Conservation (phyloP, 2,797 vertebrate species). For the Cygnus olor region DNA sequence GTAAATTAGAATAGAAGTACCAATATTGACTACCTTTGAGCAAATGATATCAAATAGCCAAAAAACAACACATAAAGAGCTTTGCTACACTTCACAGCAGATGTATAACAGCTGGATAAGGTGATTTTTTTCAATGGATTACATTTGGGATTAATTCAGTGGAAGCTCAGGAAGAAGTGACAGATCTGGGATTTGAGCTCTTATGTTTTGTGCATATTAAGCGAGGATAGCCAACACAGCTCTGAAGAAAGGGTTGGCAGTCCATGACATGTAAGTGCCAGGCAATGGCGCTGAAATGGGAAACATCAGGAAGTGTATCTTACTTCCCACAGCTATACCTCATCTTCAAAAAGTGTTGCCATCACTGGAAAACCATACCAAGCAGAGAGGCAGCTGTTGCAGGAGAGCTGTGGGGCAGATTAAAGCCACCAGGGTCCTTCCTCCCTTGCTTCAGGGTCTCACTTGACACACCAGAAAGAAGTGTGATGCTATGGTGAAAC, state of each 20-base stretch:
- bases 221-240: neutral
- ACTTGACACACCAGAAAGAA: neutral
- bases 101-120: neutral
- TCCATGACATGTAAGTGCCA: neutral
- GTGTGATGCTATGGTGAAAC: neutral
- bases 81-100: neutral
- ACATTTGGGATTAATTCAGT: neutral
- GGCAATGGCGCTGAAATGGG: neutral
- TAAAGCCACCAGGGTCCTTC: neutral
- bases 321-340: neutral
- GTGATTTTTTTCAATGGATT: neutral
- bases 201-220: neutral
- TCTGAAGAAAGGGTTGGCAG: neutral
- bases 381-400: neutral
- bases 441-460: neutral
- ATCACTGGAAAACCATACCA: neutral
- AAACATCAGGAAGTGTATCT: neutral
- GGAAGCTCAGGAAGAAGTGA: neutral
- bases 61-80: neutral
- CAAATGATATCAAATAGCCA: neutral
- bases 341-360: neutral
- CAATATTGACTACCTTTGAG: neutral
- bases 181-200: neutral
- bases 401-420: neutral
- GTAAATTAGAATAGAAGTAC: neutral